Conservation (phyloP, 2,113 vertebrate species). For the Xyrauchen texanus region DNA sequence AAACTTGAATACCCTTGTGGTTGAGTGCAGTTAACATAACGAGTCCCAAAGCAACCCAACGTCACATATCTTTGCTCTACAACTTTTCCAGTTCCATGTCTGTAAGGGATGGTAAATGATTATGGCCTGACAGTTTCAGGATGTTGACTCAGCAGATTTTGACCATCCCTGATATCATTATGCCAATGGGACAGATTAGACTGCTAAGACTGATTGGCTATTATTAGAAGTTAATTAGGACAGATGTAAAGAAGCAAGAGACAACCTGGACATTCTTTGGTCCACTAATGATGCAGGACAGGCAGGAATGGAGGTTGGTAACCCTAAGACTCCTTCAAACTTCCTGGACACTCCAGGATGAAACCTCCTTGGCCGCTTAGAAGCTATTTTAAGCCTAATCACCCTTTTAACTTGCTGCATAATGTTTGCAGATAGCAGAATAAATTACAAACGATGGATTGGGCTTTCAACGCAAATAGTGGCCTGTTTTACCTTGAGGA, state of each 20-base stretch:
- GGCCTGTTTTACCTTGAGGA: slow-evolving; percentile 73
- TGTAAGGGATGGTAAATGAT: not conserved
- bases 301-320: slow-evolving; percentile 54
- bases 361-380: slow-evolving; percentile 59
- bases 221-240: slow-evolving; percentile 54
- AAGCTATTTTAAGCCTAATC: slow-evolving; percentile 76
- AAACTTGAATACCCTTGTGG: slow-evolving; percentile 1
- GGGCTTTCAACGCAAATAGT: slow-evolving; percentile 71
- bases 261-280: slow-evolving; percentile 62
- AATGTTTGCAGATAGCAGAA: slow-evolving; percentile 63
- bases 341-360: not conserved
- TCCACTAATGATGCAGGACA: slow-evolving; percentile 61
- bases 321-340: slow-evolving; percentile 62
- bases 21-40: slow-evolving; percentile 5
- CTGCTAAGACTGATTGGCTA: slow-evolving; percentile 25
- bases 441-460: slow-evolving; percentile 77
- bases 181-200: slow-evolving; percentile 19
- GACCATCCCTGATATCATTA: slow-evolving; percentile 21
- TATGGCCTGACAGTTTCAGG: not conserved
- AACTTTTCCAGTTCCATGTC: not conserved
- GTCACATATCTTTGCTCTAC: not conserved
- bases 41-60: slow-evolving; percentile 27
- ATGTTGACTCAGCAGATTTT: slow-evolving; percentile 31
- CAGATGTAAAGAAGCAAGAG: slow-evolving; percentile 38
- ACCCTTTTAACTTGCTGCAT: slow-evolving; percentile 73